Conservation (phyloP, 2,888 invertebrate genomes). For the Spodoptera littoralis region DNA sequence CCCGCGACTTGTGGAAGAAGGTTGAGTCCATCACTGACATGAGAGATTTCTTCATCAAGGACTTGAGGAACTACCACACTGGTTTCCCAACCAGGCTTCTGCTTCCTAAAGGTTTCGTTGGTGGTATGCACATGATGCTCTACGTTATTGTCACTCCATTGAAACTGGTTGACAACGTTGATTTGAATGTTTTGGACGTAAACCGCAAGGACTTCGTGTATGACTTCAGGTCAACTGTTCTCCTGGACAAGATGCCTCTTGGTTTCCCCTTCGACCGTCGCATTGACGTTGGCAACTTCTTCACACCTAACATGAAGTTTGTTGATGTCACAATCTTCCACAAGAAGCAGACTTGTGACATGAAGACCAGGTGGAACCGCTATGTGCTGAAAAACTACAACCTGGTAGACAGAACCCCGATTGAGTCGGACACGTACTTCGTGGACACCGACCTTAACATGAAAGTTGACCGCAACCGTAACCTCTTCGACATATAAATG, state of each 20-base stretch:
- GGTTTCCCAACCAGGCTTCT: constrained; percentile 92
- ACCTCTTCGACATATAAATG: constrained; percentile 41
- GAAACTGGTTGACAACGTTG: constrained; percentile 79
- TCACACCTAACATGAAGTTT: constrained; percentile 91
- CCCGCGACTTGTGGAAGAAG: constrained; percentile 90
- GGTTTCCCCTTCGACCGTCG: constrained; percentile 93
- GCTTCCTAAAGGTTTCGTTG: constrained; percentile 91
- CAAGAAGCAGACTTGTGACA: constrained; percentile 83
- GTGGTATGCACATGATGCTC: constrained; percentile 91
- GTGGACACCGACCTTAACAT: constrained; percentile 70
- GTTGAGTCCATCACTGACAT: constrained; percentile 87
- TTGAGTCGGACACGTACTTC: constrained; percentile 67
- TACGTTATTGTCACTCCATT: constrained; percentile 90
- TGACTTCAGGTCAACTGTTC: constrained; percentile 78
- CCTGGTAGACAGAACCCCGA: constrained; percentile 69
- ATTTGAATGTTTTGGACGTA: constrained; percentile 76
- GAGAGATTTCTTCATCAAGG: constrained; percentile 72
- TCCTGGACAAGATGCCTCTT: constrained; percentile 90
- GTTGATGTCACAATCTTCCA: constrained; percentile 91
- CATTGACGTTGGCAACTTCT: constrained; percentile 89
- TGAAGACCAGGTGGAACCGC: constrained; percentile 81
- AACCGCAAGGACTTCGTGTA: constrained; percentile 80
- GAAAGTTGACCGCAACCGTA: constrained; percentile 46
- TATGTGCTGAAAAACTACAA: constrained; percentile 78
- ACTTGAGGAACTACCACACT: constrained; percentile 86